Evolutionary conservation across 2,797 vertebrate genomes (phyloP), one percentile per base, ranked within the genome.

Genomic region (Microchirus variegatus): DNA sequence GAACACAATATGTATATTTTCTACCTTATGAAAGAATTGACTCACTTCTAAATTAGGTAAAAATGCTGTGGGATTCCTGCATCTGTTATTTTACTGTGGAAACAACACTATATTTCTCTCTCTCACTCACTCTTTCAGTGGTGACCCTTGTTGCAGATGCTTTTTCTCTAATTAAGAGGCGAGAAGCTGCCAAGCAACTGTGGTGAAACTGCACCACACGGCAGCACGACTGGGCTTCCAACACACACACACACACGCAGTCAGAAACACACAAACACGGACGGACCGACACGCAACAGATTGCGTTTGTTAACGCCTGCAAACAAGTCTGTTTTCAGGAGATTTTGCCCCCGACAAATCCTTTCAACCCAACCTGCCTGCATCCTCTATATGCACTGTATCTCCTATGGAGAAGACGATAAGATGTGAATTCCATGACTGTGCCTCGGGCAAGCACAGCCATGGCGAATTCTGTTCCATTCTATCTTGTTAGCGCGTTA

Each of bases 151-250:
- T 82, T 86, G 80, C 77, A 69, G 80, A 88, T 83, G 84, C 87
- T 89, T 88, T 90, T 84, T 82, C 83, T 85, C 77, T 89, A 87
- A 90, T 91, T 90, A 91, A 73, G 55, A 74, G 76, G 60, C 67
- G 71, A 71, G 72, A 80, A 75, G 78, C 85, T 90, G 85, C 87
- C 91, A 90, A 85, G 78, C 67, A 79, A 79, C 78, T 74, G 78
- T 67, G 59, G 65, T 57, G 75, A 90, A 83, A 80, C 61, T 84
- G 80, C 73, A 77, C 22, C 22, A 2, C 22, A 22, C 22, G 22
- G 22, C 22, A 22, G 22, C 68, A 84, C 60, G 71, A 53, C 66
- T 58, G 71, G 76, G 71, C 72, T 79, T 81, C 73, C 59, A 45
- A 60, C 13, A 22, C 59, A 41, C 9, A 75, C 37, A 50, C 11